Conservation (phyloP, 2,888 invertebrate genomes). For the Amiota communis region DNA sequence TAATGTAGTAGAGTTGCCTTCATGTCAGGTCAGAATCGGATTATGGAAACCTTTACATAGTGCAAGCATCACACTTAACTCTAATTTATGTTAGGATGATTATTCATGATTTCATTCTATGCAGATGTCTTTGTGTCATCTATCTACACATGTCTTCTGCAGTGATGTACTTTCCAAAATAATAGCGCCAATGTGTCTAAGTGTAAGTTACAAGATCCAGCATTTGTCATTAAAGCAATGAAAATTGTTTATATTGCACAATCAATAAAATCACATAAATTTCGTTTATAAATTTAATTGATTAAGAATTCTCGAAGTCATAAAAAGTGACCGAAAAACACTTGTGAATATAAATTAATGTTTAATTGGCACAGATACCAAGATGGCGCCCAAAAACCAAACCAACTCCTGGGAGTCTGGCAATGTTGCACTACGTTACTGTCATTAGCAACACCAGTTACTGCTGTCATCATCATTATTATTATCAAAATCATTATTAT, state of each 20-base stretch:
- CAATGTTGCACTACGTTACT: slow-evolving; percentile 30
- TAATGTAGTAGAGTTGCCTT: too few relatives aligned
- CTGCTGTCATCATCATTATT: slow-evolving; percentile 20
- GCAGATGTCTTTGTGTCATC: too few relatives aligned
- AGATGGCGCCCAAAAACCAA: slow-evolving; percentile 23
- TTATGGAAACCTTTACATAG: too few relatives aligned
- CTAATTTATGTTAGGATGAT: too few relatives aligned
- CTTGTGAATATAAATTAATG: slow-evolving; percentile 3
- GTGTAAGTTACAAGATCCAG: too few relatives aligned
- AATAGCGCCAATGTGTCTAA: too few relatives aligned
- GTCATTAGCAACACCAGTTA: slow-evolving; percentile 20
- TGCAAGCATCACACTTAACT: too few relatives aligned
- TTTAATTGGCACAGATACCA: slow-evolving; percentile 3
- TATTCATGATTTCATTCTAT: too few relatives aligned
- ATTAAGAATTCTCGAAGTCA: neutral
- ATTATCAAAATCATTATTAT: slow-evolving; percentile 21
- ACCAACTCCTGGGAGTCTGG: neutral
- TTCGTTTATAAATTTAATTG: neutral
- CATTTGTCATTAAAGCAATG: neutral
- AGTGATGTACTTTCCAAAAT: too few relatives aligned
- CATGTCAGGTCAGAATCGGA: too few relatives aligned
- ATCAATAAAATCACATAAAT: slow-evolving; percentile 1
- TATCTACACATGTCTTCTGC: too few relatives aligned
- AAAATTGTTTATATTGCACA: neutral
- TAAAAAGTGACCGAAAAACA: neutral